Evolutionary conservation across 2,888 invertebrate species (phyloP), one percentile per base, ranked within the genome.

Genomic region (Aphodius granarius): DNA sequence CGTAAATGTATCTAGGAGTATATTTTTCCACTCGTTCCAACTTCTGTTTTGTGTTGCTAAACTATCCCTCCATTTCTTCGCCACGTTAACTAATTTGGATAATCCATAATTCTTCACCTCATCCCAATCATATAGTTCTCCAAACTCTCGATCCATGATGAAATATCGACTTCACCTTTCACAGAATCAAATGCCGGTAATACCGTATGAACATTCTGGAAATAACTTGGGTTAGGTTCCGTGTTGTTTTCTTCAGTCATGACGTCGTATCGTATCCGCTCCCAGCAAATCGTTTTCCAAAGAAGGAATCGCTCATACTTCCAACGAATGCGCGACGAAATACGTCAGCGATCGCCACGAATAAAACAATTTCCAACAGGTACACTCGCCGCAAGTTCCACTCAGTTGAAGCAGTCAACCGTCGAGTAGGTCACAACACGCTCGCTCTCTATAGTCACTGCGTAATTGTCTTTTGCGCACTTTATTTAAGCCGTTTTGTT

Each of bases 31-130:
- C n/a, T 78, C 75, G 2, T 66, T 22, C 77, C 77, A 78, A 5
- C 16, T 72, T 66, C 75, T 71, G 18, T 13, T 66, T 62, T 23
- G 3, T 20, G 18, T 19, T 2, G 72, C 19, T 17, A 81, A 66
- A 16, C 79, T 79, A 23, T 81, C 79, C 18, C 76, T 70, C 80
- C 81, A 81, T 66, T 63, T 76, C 76, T 63, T 78, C 1, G 80
- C 79, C 5, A 81, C 81, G 15, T 80, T 80, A 2, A 66, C 66
- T 23, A 81, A 66, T 73, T 80, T 80, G 2, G 74, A 73, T 2
- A 80, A 62, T 1, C 75, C 79, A 71, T 79, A 81, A 77, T 80
- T 79, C 6, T 66, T 72, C 0, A 75, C 78, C 9, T 80, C 79
- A 43, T 80, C 79, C 80, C 79, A 80, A 3, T 65, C 43, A 21